Conservation (phyloP, 2,797 vertebrate species). For the Bufotes viridis region DNA sequence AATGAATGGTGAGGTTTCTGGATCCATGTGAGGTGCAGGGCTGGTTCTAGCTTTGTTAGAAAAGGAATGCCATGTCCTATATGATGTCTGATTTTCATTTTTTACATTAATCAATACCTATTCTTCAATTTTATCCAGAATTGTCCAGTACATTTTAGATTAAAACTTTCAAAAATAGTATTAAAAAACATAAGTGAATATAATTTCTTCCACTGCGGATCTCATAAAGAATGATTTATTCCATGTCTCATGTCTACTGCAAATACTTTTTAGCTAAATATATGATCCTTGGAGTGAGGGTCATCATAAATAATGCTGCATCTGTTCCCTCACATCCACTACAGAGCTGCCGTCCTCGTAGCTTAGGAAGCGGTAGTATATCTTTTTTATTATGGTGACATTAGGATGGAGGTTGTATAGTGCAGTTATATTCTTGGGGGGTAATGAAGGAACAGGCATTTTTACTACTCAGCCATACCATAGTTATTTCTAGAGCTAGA, state of each 20-base stretch:
- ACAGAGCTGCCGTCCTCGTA: neutral
- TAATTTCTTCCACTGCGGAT: constrained; percentile 5
- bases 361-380: constrained; percentile 13
- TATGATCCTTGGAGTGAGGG: constrained; percentile 17
- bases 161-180: neutral
- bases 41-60: too few relatives aligned
- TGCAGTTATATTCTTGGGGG: neutral
- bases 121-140: neutral
- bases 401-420: neutral
- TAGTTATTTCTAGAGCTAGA: neutral
- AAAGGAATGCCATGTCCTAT: too few relatives aligned
- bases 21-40: too few relatives aligned
- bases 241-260: constrained; percentile 16
- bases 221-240: constrained; percentile 39
- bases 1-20: too few relatives aligned
- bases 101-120: neutral
- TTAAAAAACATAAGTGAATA: neutral
- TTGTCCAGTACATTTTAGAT: neutral
- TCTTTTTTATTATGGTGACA: constrained; percentile 17
- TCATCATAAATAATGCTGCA: constrained; percentile 24
- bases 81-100: too few relatives aligned
- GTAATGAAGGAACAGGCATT: neutral
- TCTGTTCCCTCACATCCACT: constrained; percentile 22
- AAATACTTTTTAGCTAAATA: constrained; percentile 27
- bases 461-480: neutral